Base-by-base conservation (phyloP, 2,797 vertebrate species). In the Vespertilio murinus region DNA sequence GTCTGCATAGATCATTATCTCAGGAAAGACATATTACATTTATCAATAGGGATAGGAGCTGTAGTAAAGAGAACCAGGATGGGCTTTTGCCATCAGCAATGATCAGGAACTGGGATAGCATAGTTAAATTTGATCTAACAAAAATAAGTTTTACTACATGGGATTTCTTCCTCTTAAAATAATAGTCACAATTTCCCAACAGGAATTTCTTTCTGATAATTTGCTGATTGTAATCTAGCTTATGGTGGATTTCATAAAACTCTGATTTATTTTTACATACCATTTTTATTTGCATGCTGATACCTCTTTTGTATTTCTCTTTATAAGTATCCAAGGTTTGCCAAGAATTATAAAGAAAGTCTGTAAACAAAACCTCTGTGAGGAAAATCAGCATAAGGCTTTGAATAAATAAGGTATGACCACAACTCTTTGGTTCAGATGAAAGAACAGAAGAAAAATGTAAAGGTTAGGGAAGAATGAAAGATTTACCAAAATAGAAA, bases 361-460 rank as follows among this genome's bases (percentile, higher is more conserved):
- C 54, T 73, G 10, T 73, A 94, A 78, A 91, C 23, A 92, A 91
- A 95, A 90, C 0, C 20, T 86, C 71, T 88, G 35, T 81, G 78
- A 95, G 23, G 30, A 93, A 88, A 91, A 79, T 64, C 20, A 59
- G 35, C 13, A 47, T 40, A 90, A 20, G 45, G 38, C 30, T 90
- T 73, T 78, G 61, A 93, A 79, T 73, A 93, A 84, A 45, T 94
- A 91, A 88, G 52, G 61, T 71, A 47, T 13, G 45, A 73, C 35
- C 54, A 47, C 22, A 25, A 23, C 33, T 86, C 38, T 91, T 75
- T 93, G 25, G 42, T 25, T 87, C 45, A 93, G 71, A 93, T 94
- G 33, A 85, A 96, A 89, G 4, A 74, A 54, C 67, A 75, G 64
- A 7, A 82, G 65, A 94, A 92, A 91, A 83, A 64, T 38, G 16